phyloP scores from a whole-genome alignment of 2,797 vertebrate genomes.

The Hylomyscus alleni region DNA sequence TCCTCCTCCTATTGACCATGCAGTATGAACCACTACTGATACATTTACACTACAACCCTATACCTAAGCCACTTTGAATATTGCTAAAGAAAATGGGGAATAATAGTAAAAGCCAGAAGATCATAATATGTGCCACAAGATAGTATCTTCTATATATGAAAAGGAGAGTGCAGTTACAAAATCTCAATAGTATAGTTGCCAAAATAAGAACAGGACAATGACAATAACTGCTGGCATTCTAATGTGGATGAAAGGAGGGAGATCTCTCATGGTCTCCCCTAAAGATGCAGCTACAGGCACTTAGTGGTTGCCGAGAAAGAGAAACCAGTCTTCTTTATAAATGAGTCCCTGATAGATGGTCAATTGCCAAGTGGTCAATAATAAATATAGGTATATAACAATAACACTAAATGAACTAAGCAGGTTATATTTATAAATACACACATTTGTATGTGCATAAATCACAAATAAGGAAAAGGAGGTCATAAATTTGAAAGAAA shows the following conservation, averaged over 20 bases:
- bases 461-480: background rate
- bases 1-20: background rate
- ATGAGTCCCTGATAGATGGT: background rate
- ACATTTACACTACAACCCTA: background rate
- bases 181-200: background rate
- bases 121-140: background rate
- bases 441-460: background rate
- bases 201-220: background rate
- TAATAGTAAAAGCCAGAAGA: background rate
- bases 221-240: background rate
- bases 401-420: background rate
- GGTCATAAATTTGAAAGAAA: background rate
- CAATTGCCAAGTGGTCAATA: background rate
- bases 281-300: background rate
- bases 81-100: background rate
- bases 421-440: background rate
- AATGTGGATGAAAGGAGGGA: background rate
- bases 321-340: background rate
- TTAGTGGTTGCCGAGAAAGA: background rate
- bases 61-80: background rate
- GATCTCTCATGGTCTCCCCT: background rate
- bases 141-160: background rate
- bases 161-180: background rate
- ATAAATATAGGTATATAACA: background rate
- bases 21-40: background rate